Percentiles rank a stretch among this genome's conserved stretches.
These are phyloP conservation scores for Aphaenogaster floridana DNA, from an alignment of 1,140 invertebrate genomes.

Conservation along the genomic window DNA sequence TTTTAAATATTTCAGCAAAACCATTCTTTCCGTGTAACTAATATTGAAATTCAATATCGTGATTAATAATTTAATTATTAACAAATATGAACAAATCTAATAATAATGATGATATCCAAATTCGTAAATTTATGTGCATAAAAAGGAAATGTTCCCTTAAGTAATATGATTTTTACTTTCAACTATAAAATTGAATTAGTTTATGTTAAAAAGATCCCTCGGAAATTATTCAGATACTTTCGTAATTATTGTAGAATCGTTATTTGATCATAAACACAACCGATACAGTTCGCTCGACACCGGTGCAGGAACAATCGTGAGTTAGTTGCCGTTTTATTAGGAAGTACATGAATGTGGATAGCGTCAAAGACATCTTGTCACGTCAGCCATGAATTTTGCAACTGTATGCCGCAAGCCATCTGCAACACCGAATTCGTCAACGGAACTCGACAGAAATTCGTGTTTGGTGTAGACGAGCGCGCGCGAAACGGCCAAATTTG, in stretches of 20 bases:
- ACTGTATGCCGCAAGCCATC: constrained; percentile 50
- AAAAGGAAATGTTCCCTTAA: neutral
- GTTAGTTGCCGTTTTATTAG: constrained; percentile 11
- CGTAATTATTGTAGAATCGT: neutral
- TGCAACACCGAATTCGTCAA: constrained; percentile 73
- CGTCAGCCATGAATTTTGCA: constrained; percentile 75
- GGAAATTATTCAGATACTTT: neutral
- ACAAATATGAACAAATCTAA: neutral
- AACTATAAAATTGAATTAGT: neutral
- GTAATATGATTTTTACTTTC: neutral
- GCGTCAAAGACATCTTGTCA: constrained; percentile 61
- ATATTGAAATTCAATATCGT: neutral
- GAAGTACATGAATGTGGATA: neutral
- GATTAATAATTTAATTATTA: neutral
- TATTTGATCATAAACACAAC: neutral
- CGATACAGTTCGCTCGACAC: neutral
- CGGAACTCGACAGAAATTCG: constrained; percentile 73
- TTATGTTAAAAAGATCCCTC: neutral
- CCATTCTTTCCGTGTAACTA: no score
- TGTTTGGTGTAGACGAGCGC: constrained; percentile 71
- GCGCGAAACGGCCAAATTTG: constrained; percentile 78
- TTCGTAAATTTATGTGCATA: neutral
- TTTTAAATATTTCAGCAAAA: no score
- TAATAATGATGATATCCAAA: neutral
- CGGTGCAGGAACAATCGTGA: neutral